Percentiles rank a stretch among this genome's conserved stretches.
These are phyloP conservation scores for Drosophila atroscutellata DNA, from an alignment of 2,888 invertebrate genomes.

Conservation along the genomic window DNA sequence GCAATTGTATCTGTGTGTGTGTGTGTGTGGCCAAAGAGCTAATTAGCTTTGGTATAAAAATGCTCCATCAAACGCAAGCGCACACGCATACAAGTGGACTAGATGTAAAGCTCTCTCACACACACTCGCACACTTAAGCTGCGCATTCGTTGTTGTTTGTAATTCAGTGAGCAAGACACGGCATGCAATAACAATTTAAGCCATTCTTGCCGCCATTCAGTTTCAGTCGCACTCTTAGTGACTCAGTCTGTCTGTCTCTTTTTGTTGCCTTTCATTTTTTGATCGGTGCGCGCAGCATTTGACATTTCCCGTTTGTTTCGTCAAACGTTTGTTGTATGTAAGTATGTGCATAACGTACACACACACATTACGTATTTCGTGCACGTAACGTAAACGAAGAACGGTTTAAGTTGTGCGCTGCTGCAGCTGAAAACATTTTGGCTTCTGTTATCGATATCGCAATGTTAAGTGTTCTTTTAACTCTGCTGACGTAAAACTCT, in stretches of 20 bases:
- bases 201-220: slow-evolving; percentile 49
- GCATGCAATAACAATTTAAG: slow-evolving; percentile 36
- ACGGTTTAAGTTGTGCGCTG: slow-evolving; percentile 17
- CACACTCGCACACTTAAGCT: slow-evolving; percentile 20
- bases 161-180: slow-evolving; percentile 59
- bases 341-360: not conserved
- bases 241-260: not conserved
- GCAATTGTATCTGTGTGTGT: slow-evolving; percentile 11
- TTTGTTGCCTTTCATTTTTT: slow-evolving; percentile 33
- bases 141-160: slow-evolving; percentile 52
- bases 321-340: slow-evolving; percentile 1
- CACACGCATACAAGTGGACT: slow-evolving; percentile 1
- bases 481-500: not conserved
- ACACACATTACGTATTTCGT: slow-evolving; percentile 25
- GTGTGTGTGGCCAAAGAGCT: slow-evolving; percentile 35
- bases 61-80: slow-evolving; percentile 28
- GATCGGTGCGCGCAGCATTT: slow-evolving; percentile 38
- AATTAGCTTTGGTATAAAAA: slow-evolving; percentile 62
- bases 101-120: slow-evolving; percentile 15
- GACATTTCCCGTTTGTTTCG: slow-evolving; percentile 54
- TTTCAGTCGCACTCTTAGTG: not conserved
- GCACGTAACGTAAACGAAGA: slow-evolving; percentile 40
- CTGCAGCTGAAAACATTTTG: slow-evolving; percentile 7
- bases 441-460: slow-evolving; percentile 36
- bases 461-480: not conserved